phyloP scores from a whole-genome alignment of 2,797 vertebrate species.

The Melopsittacus undulatus region DNA sequence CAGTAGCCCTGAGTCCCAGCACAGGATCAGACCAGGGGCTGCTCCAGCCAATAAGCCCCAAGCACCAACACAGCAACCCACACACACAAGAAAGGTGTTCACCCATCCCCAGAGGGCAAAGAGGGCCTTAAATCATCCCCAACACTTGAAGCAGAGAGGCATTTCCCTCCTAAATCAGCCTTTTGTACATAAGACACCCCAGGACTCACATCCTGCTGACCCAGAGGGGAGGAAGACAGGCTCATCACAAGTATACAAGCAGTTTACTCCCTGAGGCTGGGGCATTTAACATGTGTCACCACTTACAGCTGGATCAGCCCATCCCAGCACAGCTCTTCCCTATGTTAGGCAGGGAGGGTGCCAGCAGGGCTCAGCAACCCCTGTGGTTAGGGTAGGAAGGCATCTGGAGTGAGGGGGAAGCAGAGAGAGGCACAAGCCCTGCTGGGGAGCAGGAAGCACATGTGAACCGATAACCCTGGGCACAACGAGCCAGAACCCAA shows the following conservation, averaged over 20 bases:
- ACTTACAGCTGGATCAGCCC: neutral
- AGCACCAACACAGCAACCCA: neutral
- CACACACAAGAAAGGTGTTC: neutral
- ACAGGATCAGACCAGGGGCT: neutral
- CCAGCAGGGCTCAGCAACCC: accelerated
- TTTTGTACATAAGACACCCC: accelerated
- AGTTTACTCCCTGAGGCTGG: neutral
- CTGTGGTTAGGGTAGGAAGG: neutral
- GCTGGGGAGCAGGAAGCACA: neutral
- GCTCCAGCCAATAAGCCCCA: neutral
- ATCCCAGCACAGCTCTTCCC: neutral
- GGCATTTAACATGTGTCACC: accelerated
- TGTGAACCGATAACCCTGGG: constrained; percentile 7
- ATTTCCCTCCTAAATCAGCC: neutral
- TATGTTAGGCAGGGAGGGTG: neutral
- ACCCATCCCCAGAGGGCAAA: neutral
- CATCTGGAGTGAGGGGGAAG: accelerated
- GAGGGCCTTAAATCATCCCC: neutral
- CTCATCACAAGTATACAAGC: neutral
- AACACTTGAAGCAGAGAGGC: neutral
- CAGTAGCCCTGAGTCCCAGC: neutral
- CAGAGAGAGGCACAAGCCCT: neutral
- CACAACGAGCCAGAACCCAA: neutral
- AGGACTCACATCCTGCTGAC: neutral
- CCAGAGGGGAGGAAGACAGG: neutral